Percentiles rank a stretch among this genome's conserved stretches.
These are phyloP conservation scores for Drosophila fuyamai DNA, from an alignment of 1,140 invertebrate genomes.

Conservation along the genomic window DNA sequence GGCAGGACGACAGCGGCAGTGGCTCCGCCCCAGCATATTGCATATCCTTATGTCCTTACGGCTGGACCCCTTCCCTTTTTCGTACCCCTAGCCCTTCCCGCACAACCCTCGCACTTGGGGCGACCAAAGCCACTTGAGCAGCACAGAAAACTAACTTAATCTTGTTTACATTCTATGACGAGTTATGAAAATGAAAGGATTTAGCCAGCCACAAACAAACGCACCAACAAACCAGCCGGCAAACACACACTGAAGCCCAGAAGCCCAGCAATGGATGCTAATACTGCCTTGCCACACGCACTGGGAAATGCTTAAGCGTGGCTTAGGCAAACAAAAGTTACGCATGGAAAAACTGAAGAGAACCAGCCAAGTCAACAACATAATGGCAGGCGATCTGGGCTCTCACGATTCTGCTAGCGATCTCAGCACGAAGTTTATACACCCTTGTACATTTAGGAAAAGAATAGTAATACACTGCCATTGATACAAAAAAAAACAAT, in stretches of 20 bases:
- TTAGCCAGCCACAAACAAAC: conserved; percentile 78
- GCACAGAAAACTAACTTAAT: conserved; percentile 80
- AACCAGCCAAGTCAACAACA: conserved; percentile 38
- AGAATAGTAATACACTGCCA: too few relatives aligned
- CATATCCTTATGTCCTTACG: conserved; percentile 44
- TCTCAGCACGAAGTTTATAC: conserved; percentile 14
- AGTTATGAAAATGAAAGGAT: conserved; percentile 83
- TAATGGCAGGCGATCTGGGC: conserved; percentile 21
- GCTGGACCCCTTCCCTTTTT: background rate
- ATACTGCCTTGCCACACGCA: conserved; percentile 44
- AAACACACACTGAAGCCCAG: conserved; percentile 26
- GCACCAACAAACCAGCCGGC: conserved; percentile 45
- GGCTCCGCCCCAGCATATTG: conserved; percentile 16
- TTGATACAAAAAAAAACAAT: too few relatives aligned
- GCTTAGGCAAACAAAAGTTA: conserved; percentile 74
- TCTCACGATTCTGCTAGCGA: background rate
- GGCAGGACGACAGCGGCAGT: conserved; percentile 59
- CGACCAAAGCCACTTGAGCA: conserved; percentile 76
- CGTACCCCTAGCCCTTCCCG: background rate
- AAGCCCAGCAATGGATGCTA: conserved; percentile 22
- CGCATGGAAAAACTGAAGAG: conserved; percentile 64
- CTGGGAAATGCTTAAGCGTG: conserved; percentile 60
- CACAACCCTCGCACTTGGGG: conserved; percentile 14
- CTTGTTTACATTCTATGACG: conserved; percentile 83
- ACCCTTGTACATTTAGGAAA: background rate